Evolutionary conservation across 2,797 vertebrate species (phyloP).

Genomic region (Mus minutoides): DNA sequence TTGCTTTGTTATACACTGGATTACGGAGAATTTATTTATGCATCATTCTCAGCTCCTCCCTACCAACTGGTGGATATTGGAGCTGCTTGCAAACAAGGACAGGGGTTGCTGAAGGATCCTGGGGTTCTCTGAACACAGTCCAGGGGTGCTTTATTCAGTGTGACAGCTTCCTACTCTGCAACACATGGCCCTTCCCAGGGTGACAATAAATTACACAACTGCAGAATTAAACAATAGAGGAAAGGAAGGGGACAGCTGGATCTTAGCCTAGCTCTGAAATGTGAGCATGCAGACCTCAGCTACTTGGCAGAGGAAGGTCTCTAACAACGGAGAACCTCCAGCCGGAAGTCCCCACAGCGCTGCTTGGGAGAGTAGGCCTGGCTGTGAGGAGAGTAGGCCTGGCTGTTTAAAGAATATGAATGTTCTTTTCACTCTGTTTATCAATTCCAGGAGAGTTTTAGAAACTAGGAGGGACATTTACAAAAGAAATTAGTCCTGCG

Average conservation of each 20-base stretch:
- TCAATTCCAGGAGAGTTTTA: conserved; percentile 72
- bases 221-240: conserved; percentile 67
- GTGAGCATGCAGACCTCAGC: neutral
- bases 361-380: conserved; percentile 39
- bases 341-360: conserved; percentile 63
- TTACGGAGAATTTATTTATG: conserved; percentile 50
- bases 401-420: conserved; percentile 56
- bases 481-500: conserved; percentile 52
- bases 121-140: conserved; percentile 40
- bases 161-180: conserved; percentile 67
- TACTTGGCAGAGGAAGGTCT: conserved; percentile 45
- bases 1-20: conserved; percentile 30
- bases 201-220: conserved; percentile 74
- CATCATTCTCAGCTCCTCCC: neutral
- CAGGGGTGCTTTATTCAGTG: conserved; percentile 56
- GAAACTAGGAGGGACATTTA: conserved; percentile 59
- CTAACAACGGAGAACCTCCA: conserved; percentile 45
- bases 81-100: conserved; percentile 30
- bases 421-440: conserved; percentile 64
- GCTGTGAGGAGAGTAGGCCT: conserved; percentile 49
- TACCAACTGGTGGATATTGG: neutral
- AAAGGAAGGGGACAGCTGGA: conserved; percentile 57
- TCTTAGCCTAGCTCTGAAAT: conserved; percentile 39
- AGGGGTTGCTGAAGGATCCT: neutral
- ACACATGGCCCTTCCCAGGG: conserved; percentile 54